These are phyloP conservation scores for Lepus europaeus DNA, from an alignment of 2,113 vertebrate species.

Conservation along the genomic window DNA sequence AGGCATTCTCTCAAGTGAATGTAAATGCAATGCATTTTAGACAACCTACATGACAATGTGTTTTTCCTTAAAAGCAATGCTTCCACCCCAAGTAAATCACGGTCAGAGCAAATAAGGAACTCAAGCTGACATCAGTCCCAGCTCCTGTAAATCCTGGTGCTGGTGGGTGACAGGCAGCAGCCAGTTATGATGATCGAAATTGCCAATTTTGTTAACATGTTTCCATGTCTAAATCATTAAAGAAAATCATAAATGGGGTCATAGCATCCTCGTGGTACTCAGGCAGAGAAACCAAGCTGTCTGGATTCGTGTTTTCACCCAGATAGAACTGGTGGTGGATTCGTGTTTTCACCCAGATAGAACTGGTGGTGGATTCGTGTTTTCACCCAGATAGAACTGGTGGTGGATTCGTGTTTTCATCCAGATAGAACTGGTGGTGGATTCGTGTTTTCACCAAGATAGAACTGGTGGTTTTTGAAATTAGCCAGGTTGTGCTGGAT, in stretches of 20 bases:
- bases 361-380: conserved; percentile 83
- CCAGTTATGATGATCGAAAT: conserved; percentile 85
- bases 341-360: too few species aligned
- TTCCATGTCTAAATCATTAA: conserved; percentile 94
- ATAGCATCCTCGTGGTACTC: conserved; percentile 95
- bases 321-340: too few species aligned
- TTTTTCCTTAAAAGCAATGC: conserved; percentile 88
- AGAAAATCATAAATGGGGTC: conserved; percentile 95
- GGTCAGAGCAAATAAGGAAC: conserved; percentile 86
- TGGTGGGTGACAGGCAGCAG: conserved; percentile 88
- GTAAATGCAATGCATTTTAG: conserved; percentile 91
- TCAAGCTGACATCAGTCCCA: conserved; percentile 90
- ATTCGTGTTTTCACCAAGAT: too few species aligned
- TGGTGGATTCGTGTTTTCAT: conserved; percentile 93
- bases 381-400: conserved; percentile 63
- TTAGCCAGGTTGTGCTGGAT: conserved; percentile 91
- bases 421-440: conserved; percentile 68
- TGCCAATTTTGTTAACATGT: conserved; percentile 91
- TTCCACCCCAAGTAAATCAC: conserved; percentile 89
- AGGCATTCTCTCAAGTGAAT: conserved; percentile 84
- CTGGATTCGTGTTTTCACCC: conserved; percentile 93
- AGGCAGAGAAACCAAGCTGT: conserved; percentile 93
- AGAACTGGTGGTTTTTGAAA: conserved; percentile 90
- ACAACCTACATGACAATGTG: conserved; percentile 91
- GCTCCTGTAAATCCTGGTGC: conserved; percentile 87